These are phyloP conservation scores for Mylabris sibirica DNA, from an alignment of 2,888 invertebrate species.

Conservation along the genomic window DNA sequence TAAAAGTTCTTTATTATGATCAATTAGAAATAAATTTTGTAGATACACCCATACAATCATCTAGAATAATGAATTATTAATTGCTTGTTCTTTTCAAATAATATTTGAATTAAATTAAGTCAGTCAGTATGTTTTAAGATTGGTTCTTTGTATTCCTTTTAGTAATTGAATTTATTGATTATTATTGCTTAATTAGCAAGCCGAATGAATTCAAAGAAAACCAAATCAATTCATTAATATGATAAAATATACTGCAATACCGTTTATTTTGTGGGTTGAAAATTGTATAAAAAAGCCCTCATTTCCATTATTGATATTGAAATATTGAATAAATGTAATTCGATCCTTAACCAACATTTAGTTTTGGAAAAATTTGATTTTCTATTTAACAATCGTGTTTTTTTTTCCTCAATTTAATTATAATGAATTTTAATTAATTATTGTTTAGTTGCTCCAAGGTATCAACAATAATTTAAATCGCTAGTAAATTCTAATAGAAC, in stretches of 20 bases:
- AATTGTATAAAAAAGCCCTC: neutral
- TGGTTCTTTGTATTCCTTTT: neutral
- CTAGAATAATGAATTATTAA: conserved; percentile 7
- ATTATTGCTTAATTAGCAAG: neutral
- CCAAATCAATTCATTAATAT: conserved; percentile 1
- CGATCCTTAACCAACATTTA: conserved; percentile 17
- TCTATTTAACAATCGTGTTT: too few relatives aligned
- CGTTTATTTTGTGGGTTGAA: neutral
- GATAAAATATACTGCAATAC: neutral
- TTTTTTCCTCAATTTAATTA: neutral
- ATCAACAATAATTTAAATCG: conserved; percentile 33
- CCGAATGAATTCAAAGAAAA: neutral
- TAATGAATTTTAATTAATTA: conserved; percentile 28
- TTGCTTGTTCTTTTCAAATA: conserved; percentile 10
- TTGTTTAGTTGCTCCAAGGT: conserved; percentile 19
- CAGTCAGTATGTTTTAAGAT: neutral
- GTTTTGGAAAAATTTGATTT: conserved; percentile 14
- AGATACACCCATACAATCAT: neutral
- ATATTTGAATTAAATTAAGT: neutral
- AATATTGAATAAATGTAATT: conserved; percentile 26
- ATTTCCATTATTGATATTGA: conserved; percentile 14
- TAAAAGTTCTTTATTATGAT: neutral
- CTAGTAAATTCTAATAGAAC: conserved; percentile 42
- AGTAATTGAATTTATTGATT: neutral
- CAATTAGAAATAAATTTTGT: neutral